Conservation (phyloP, 1,140 invertebrate species). For the Cotesia typhae region DNA sequence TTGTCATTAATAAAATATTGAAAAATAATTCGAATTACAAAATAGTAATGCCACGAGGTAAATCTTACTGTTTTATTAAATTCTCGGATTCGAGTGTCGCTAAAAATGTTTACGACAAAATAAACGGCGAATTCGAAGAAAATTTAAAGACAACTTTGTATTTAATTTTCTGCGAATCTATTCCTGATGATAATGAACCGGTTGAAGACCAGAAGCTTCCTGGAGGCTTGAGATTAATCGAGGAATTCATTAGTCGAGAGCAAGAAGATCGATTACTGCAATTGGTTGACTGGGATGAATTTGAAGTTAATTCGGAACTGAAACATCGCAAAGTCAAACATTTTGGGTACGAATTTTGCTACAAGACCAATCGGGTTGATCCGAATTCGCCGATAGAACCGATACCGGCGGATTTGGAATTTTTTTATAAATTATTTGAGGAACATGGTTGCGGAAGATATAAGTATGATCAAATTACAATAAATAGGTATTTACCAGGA, state of each 20-base stretch:
- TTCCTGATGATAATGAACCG: constrained; percentile 49
- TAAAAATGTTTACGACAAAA: constrained; percentile 61
- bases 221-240: constrained; percentile 76
- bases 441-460: constrained; percentile 62
- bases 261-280: constrained; percentile 77
- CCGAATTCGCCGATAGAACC: constrained; percentile 72
- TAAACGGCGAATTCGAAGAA: constrained; percentile 69
- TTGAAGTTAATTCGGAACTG: constrained; percentile 62
- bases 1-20: constrained; percentile 64
- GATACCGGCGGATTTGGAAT: constrained; percentile 77
- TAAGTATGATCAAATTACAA: constrained; percentile 89
- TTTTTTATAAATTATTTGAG: constrained; percentile 73
- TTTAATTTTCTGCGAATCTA: constrained; percentile 70
- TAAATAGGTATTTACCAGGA: constrained; percentile 91
- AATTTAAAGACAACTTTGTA: constrained; percentile 70
- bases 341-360: constrained; percentile 94
- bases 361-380: constrained; percentile 89
- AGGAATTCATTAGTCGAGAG: constrained; percentile 77
- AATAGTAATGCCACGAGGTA: constrained; percentile 74
- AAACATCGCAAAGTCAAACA: constrained; percentile 92
- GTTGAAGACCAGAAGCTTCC: constrained; percentile 63
- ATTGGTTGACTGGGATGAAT: constrained; percentile 70
- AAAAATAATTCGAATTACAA: constrained; percentile 59
- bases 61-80: constrained; percentile 80
- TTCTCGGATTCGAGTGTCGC: constrained; percentile 67